Evolutionary conservation across 2,888 invertebrate genomes (phyloP).

Genomic region (Spisula subtruncata): DNA sequence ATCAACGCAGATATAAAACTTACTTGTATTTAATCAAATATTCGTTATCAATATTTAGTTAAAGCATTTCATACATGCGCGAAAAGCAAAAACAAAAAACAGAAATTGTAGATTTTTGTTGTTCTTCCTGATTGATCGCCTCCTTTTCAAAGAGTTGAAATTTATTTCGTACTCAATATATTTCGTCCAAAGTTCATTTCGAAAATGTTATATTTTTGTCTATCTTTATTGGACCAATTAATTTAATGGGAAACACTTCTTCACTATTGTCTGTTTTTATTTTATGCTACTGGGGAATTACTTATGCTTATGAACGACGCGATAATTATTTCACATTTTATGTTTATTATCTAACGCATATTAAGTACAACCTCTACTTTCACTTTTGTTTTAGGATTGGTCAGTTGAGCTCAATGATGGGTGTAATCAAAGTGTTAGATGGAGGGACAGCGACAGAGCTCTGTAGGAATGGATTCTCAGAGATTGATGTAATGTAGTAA

Average conservation of each 20-base stretch:
- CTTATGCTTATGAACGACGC: background rate
- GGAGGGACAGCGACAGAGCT: slow-evolving; percentile 81
- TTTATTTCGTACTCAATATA: slow-evolving; percentile 39
- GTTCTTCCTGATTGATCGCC: slow-evolving; percentile 50
- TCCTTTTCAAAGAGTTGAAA: slow-evolving; percentile 46
- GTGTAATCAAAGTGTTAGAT: slow-evolving; percentile 72
- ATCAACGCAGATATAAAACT: background rate
- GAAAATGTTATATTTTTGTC: background rate
- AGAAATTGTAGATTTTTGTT: slow-evolving; percentile 36
- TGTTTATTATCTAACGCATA: background rate
- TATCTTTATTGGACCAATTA: no score
- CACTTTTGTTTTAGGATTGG: slow-evolving; percentile 25
- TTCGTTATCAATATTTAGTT: background rate
- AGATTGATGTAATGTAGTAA: slow-evolving; percentile 68
- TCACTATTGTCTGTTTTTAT: no score
- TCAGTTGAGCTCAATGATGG: background rate
- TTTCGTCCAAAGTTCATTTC: slow-evolving; percentile 8
- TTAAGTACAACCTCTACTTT: slow-evolving; percentile 26
- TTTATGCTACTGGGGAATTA: no score
- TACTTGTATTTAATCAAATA: background rate
- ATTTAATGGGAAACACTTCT: no score
- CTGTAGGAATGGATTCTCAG: slow-evolving; percentile 67
- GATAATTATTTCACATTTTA: background rate
- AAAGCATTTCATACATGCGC: background rate
- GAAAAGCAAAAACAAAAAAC: slow-evolving; percentile 14